Conservation (phyloP, 2,113 vertebrate species). For the Calidris pygmaea region DNA sequence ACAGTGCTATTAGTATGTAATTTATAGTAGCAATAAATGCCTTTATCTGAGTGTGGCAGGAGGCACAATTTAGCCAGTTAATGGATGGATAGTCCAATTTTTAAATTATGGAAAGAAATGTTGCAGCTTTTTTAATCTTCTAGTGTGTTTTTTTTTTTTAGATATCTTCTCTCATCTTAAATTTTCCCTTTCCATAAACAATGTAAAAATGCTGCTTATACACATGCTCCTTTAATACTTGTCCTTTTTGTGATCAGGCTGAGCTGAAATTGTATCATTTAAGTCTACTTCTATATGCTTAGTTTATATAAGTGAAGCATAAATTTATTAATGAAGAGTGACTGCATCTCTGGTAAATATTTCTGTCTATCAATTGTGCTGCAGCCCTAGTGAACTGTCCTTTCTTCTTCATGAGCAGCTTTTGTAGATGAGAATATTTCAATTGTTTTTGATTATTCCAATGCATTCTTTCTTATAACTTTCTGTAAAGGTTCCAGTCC, state of each 20-base stretch:
- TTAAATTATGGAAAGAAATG: neutral
- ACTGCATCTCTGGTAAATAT: neutral
- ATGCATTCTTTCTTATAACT: slow-evolving; percentile 51
- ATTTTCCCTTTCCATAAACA: neutral
- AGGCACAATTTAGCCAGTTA: neutral
- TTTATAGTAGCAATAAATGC: neutral
- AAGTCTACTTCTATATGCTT: neutral
- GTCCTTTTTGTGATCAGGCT: neutral
- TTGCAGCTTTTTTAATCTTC: neutral
- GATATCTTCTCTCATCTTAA: neutral
- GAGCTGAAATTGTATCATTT: neutral
- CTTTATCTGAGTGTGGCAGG: neutral
- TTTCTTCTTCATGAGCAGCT: neutral
- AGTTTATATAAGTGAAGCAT: neutral
- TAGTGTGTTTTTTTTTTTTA: neutral
- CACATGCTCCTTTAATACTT: neutral
- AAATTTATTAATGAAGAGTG: neutral
- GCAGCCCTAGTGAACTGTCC: neutral
- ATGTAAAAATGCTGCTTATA: neutral
- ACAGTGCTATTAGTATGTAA: neutral
- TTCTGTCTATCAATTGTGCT: neutral
- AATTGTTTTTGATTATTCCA: neutral
- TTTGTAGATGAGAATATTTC: neutral
- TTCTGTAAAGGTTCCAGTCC: slow-evolving; percentile 48
- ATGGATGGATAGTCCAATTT: neutral